phyloP scores from a whole-genome alignment of 2,888 invertebrate genomes.

The Lottia gigantea region DNA sequence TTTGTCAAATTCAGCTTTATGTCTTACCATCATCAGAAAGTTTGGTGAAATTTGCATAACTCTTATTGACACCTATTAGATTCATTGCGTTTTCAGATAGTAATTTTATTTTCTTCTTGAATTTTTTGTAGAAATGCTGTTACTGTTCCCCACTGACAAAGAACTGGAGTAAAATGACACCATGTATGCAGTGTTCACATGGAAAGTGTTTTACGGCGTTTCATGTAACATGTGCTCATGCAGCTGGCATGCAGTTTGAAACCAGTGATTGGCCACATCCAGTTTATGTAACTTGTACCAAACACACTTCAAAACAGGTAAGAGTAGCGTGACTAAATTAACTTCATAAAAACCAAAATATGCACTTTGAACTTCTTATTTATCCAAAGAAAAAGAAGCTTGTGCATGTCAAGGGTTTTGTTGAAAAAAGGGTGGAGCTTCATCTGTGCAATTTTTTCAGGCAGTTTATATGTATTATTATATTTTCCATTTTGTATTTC shows the following conservation, averaged over 20 bases:
- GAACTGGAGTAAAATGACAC: conserved; percentile 41
- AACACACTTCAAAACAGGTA: conserved; percentile 50
- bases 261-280: conserved; percentile 68
- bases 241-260: conserved; percentile 71
- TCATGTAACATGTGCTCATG: conserved; percentile 75
- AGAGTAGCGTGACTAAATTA: not conserved
- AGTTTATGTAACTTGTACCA: conserved; percentile 66
- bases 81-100: too few species aligned
- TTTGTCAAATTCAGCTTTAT: too few species aligned
- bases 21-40: too few species aligned
- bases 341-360: too few species aligned
- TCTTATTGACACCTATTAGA: too few species aligned
- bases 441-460: too few species aligned
- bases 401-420: too few species aligned
- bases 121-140: conserved; percentile 58
- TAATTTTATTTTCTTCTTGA: conserved; percentile 8
- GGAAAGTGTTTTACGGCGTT: conserved; percentile 71
- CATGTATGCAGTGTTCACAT: conserved; percentile 70
- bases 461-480: too few species aligned
- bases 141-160: conserved; percentile 51
- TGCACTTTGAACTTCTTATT: too few species aligned
- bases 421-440: too few species aligned
- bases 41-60: too few species aligned
- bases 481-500: conserved; percentile 12
- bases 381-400: too few species aligned